phyloP scores from a whole-genome alignment of 2,888 invertebrate genomes.

The Phaedon cochleariae region DNA sequence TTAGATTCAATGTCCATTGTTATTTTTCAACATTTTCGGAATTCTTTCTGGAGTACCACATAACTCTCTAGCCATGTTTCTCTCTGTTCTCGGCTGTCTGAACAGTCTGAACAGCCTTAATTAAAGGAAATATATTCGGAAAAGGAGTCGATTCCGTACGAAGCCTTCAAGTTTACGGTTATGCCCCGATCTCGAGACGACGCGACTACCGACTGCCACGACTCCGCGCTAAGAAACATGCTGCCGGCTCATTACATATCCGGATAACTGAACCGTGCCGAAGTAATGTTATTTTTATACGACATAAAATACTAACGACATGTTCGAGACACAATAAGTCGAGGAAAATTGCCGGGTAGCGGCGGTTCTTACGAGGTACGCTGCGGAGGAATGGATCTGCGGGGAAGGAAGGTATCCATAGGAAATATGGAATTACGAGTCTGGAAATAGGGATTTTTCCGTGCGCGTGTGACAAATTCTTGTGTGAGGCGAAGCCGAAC shows the following conservation, averaged over 20 bases:
- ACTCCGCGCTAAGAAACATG: slow-evolving; percentile 49
- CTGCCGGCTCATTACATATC: slow-evolving; percentile 57
- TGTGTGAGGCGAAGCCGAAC: too few relatives aligned
- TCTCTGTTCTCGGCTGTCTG: slow-evolving; percentile 16
- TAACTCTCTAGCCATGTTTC: not conserved
- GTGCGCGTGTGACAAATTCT: too few relatives aligned
- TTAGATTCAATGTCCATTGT: too few relatives aligned
- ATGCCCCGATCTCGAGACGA: slow-evolving; percentile 45
- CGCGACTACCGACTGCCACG: slow-evolving; percentile 12
- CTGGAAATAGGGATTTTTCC: not conserved
- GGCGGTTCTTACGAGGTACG: not conserved
- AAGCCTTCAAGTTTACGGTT: slow-evolving; percentile 51
- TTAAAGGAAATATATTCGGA: slow-evolving; percentile 50
- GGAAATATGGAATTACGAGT: not conserved
- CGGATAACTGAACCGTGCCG: slow-evolving; percentile 56
- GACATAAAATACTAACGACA: slow-evolving; percentile 57
- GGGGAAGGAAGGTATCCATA: not conserved
- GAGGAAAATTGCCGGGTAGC: not conserved
- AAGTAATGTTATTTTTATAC: slow-evolving; percentile 58
- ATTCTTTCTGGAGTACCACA: not conserved
- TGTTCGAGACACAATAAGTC: slow-evolving; percentile 53
- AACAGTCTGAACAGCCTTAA: slow-evolving; percentile 42
- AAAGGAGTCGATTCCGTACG: slow-evolving; percentile 50
- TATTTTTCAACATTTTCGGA: not conserved
- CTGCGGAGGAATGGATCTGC: not conserved